Percentiles rank a stretch among this genome's conserved stretches.
Conservation (phyloP, 2,113 vertebrate genomes). For the Guaruba guarouba region DNA sequence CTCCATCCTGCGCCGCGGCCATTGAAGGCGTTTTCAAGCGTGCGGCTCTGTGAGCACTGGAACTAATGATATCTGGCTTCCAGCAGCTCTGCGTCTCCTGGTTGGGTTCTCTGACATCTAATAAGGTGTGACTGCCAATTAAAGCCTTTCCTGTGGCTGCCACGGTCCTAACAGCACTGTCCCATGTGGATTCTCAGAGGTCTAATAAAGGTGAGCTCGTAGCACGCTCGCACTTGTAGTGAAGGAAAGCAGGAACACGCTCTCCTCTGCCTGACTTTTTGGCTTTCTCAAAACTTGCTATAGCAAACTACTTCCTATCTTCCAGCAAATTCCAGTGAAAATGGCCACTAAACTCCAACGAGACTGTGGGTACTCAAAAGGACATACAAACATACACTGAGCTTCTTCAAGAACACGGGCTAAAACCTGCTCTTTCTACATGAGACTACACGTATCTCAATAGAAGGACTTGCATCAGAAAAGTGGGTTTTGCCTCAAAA, state of each 20-base stretch:
- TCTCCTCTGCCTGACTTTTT: background rate
- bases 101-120: constrained; percentile 50
- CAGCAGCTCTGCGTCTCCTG: constrained; percentile 45
- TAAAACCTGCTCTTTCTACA: background rate
- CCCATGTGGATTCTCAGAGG: constrained; percentile 44
- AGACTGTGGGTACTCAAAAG: background rate
- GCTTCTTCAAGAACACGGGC: background rate
- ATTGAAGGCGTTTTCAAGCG: constrained; percentile 21
- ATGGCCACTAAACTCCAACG: background rate
- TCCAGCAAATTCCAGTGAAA: background rate
- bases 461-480: background rate
- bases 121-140: constrained; percentile 64
- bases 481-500: background rate
- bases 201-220: constrained; percentile 30
- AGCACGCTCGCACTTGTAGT: rapidly evolving
- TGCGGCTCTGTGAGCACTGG: background rate
- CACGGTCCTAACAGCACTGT: background rate
- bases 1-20: background rate
- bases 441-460: background rate
- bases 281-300: background rate
- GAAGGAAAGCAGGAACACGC: background rate
- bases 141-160: constrained; percentile 59
- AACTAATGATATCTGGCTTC: constrained; percentile 60
- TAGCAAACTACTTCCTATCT: background rate
- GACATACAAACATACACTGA: background rate